These are phyloP conservation scores for Drosophila rubida DNA, from an alignment of 2,888 invertebrate species.

Conservation along the genomic window DNA sequence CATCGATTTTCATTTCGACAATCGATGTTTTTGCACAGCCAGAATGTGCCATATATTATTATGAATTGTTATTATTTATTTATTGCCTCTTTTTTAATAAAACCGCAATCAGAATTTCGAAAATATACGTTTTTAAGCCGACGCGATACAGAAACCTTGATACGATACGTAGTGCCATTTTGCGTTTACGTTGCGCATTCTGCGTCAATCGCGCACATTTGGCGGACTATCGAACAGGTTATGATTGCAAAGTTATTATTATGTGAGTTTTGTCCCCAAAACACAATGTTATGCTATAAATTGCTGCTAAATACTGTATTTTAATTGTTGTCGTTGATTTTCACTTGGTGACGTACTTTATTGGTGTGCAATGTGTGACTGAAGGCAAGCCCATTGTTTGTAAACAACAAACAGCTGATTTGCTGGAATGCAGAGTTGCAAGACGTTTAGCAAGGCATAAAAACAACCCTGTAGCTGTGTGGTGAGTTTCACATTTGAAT, in stretches of 20 bases:
- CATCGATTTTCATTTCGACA: slow-evolving; percentile 40
- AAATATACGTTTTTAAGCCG: neutral
- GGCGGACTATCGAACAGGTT: neutral
- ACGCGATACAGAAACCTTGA: neutral
- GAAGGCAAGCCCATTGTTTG: neutral
- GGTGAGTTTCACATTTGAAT: slow-evolving; percentile 42
- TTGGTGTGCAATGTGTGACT: neutral
- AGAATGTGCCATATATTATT: neutral
- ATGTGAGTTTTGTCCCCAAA: neutral
- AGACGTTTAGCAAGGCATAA: neutral
- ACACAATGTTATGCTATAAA: neutral
- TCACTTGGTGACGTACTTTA: neutral
- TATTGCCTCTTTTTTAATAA: neutral
- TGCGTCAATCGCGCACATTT: slow-evolving; percentile 1
- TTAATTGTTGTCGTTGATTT: neutral
- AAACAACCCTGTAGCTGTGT: slow-evolving; percentile 34
- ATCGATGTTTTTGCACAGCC: slow-evolving; percentile 28
- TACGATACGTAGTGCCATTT: slow-evolving; percentile 11
- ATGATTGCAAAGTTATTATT: neutral
- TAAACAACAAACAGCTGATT: slow-evolving; percentile 44
- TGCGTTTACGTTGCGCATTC: slow-evolving; percentile 25
- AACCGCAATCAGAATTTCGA: neutral
- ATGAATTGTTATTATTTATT: neutral
- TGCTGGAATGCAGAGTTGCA: neutral
- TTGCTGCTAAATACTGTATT: neutral